These are phyloP conservation scores for Tenthredo scrophulariae DNA, from an alignment of 2,888 invertebrate species.

Conservation along the genomic window DNA sequence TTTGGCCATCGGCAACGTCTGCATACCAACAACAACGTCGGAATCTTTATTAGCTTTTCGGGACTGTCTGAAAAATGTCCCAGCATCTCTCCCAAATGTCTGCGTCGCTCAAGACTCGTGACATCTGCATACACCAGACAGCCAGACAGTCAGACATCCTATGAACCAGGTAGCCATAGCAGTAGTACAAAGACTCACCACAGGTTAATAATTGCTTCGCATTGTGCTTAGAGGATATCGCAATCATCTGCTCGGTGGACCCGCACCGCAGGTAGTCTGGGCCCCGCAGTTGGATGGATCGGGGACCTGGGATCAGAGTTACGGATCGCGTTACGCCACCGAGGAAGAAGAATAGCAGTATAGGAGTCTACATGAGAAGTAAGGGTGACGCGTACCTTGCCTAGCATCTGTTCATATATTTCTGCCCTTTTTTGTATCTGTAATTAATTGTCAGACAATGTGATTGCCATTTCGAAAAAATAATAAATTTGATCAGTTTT, in stretches of 20 bases:
- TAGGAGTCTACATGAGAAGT: slow-evolving; percentile 12
- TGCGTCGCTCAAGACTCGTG: slow-evolving; percentile 54
- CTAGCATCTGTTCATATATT: slow-evolving; percentile 21
- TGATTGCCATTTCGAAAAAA: neutral
- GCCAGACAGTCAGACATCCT: slow-evolving; percentile 60
- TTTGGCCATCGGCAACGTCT: slow-evolving; percentile 61
- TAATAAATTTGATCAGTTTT: neutral
- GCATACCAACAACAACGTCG: slow-evolving; percentile 61
- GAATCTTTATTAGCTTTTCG: slow-evolving; percentile 72
- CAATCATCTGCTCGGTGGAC: slow-evolving; percentile 65
- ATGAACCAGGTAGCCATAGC: slow-evolving; percentile 42
- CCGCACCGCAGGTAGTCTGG: slow-evolving; percentile 57
- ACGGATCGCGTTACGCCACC: slow-evolving; percentile 44
- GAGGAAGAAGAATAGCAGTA: slow-evolving; percentile 33
- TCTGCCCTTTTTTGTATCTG: slow-evolving; percentile 5
- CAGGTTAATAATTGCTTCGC: slow-evolving; percentile 72
- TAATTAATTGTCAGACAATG: slow-evolving; percentile 19
- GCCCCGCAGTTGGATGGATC: slow-evolving; percentile 40
- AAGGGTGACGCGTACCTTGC: neutral
- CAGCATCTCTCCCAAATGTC: slow-evolving; percentile 54
- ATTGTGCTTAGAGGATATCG: slow-evolving; percentile 71
- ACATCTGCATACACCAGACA: slow-evolving; percentile 63
- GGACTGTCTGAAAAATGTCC: slow-evolving; percentile 67
- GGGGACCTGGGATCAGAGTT: slow-evolving; percentile 31
- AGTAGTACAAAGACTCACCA: slow-evolving; percentile 60